phyloP scores from a whole-genome alignment of 2,797 vertebrate species.

The Sus cebifrons region DNA sequence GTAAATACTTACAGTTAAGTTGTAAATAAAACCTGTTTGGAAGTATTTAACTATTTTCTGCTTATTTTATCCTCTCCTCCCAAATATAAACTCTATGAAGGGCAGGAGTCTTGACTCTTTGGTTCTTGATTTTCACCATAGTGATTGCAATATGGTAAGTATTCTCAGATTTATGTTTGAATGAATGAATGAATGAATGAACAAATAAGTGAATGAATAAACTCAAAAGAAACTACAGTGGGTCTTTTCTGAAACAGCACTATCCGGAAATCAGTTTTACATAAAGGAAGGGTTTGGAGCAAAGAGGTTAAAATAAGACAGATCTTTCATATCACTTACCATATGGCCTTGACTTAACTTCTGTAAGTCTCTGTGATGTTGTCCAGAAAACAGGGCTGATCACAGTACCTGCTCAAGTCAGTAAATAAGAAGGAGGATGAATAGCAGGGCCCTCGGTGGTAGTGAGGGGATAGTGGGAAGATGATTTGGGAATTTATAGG shows the following conservation, averaged over 20 bases:
- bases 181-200: neutral
- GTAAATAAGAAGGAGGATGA: neutral
- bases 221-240: neutral
- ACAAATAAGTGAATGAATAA: neutral
- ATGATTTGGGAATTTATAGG: neutral
- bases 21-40: neutral
- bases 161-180: neutral
- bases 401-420: neutral
- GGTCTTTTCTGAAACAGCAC: neutral
- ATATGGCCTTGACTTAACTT: neutral
- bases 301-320: neutral
- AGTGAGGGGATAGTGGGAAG: neutral
- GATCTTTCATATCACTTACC: neutral
- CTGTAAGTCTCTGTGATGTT: neutral
- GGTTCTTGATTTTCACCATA: neutral
- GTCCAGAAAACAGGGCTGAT: neutral
- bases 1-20: neutral
- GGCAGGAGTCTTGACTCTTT: neutral
- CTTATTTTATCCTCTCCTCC: neutral
- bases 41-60: neutral
- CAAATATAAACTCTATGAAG: neutral
- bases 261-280: neutral
- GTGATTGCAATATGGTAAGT: neutral
- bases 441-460: rapidly evolving
- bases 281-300: neutral